These are phyloP conservation scores for Nannoperca australis DNA, from an alignment of 2,797 vertebrate genomes.

Conservation along the genomic window DNA sequence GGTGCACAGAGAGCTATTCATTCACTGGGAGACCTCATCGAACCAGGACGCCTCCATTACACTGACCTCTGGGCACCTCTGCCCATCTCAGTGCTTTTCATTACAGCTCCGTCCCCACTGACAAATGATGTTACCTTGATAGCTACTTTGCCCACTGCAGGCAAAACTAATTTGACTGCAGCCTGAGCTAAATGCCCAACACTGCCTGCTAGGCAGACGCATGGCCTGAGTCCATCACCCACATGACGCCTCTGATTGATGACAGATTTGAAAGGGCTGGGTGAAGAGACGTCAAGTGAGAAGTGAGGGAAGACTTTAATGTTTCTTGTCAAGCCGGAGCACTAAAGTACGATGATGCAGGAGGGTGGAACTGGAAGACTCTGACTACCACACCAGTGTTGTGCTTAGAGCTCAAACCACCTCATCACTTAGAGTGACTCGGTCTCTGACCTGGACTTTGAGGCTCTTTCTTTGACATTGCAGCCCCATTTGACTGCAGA, in stretches of 20 bases:
- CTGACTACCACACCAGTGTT: neutral
- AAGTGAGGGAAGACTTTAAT: constrained; percentile 34
- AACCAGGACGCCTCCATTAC: constrained; percentile 62
- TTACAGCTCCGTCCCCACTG: constrained; percentile 63
- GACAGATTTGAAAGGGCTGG: constrained; percentile 56
- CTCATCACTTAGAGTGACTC: constrained; percentile 4
- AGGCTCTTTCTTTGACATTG: neutral
- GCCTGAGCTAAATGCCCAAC: constrained; percentile 56
- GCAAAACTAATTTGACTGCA: constrained; percentile 73
- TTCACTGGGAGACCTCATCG: constrained; percentile 52
- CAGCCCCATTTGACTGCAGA: constrained; percentile 7
- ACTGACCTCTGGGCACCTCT: constrained; percentile 66
- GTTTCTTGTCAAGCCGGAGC: constrained; percentile 36
- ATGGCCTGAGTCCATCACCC: constrained; percentile 58
- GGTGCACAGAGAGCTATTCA: constrained; percentile 44
- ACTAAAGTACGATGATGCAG: constrained; percentile 30
- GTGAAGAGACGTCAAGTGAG: constrained; percentile 37
- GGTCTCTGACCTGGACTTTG: neutral
- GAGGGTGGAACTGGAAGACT: constrained; percentile 28
- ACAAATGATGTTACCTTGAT: constrained; percentile 64
- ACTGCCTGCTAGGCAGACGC: constrained; percentile 27
- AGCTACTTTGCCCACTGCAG: constrained; percentile 60
- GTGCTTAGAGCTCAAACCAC: neutral
- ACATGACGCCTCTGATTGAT: constrained; percentile 67
- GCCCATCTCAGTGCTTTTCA: constrained; percentile 72